Base-by-base conservation (phyloP, 2,888 invertebrate genomes). In the Timema cristinae region DNA sequence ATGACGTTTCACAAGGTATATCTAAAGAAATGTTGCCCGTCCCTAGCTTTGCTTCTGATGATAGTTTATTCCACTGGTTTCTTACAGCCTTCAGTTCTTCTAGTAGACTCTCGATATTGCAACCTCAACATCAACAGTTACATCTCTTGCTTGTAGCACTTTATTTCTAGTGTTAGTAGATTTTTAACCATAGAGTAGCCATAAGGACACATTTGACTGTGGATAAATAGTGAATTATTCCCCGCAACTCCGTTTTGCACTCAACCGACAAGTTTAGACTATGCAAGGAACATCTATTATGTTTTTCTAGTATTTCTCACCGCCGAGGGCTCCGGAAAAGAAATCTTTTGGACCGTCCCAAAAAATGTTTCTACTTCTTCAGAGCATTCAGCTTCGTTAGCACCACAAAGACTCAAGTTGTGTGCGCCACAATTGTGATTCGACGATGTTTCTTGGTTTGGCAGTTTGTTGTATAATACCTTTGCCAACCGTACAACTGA, bases 321-420 rank as follows among this genome's bases (percentile, higher is more conserved):
- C 47, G 63, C 63, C 2, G 63, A 11, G 47, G 63, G 16, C 63
- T 63, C 6, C 63, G 63, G 48, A 16, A 47, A n/a, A 47, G 32
- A 63, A 47, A 11, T 8, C n/a, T 67, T 67, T 49, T 67, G 67
- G 47, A 50, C 67, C 15, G 48, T 67, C 48, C 50, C 49, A 48
- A 67, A 67, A 67, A 67, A 67, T 49, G 49, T 66, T 50, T 66
- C 9, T 68, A 50, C 66, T 11, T 69, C 32, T 15, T 52, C 11
- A 66, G 63, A 67, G 50, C 67, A 67, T 48, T 67, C 67, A 67
- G 67, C 67, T 48, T 49, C 67, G 49, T 67, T 50, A 32, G 13
- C 0, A 10, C 49, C 67, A 67, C 50, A 48, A 9, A 49, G 50
- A 49, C 48, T 67, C 13, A 67, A 49, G n/a, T 49, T 49, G 49